Base-by-base conservation (phyloP, 2,888 invertebrate species). In the Zaprionus obscuricornis region DNA sequence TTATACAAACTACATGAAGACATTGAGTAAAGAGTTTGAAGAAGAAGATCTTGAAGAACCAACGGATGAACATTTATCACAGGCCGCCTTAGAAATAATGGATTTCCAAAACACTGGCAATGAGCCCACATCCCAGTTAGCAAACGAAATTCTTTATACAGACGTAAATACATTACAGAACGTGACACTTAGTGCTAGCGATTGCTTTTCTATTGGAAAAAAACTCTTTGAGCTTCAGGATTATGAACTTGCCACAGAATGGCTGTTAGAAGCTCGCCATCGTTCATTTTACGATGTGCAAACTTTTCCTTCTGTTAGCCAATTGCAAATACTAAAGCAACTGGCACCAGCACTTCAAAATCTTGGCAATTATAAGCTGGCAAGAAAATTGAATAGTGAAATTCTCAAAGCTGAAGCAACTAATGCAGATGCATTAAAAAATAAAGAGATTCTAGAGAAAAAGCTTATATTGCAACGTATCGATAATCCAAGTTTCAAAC, bases 91-190 rank as follows among this genome's bases (percentile, higher is more conserved):
- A 18, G 98, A 98, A 1, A 91, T 99, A 36, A 94, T 96, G 56
- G 92, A 98, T 29, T 92, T 98, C 2, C 98, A 99, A 89, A 95
- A 95, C 74, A 97, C 97, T 0, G 97, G 98, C 89, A 93, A 94
- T 55, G 91, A 98, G 27, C 93, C 96, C 51, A 95, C 97, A 0
- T 91, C 93, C 0, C 94, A 96, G 16, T 92, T 99, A 69, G 96
- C 96, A 2, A 91, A 93, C 39, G 98, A 98, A 2, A 92, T 94
- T 75, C 91, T 97, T 27, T 94, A 95, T 71, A 95, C 92, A 94
- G 10, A 92, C 93, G 77, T 95, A 94, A 85, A 94, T 93, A 11
- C 54, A 1, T 31, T 17, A 5, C 3, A 54, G 11, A 68, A 71
- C 34, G 22, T 42, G 2, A 46, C 54, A 0, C 24, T 88, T 0